phyloP scores from a whole-genome alignment of 2,888 invertebrate genomes.

The Leucophenga maculata region DNA sequence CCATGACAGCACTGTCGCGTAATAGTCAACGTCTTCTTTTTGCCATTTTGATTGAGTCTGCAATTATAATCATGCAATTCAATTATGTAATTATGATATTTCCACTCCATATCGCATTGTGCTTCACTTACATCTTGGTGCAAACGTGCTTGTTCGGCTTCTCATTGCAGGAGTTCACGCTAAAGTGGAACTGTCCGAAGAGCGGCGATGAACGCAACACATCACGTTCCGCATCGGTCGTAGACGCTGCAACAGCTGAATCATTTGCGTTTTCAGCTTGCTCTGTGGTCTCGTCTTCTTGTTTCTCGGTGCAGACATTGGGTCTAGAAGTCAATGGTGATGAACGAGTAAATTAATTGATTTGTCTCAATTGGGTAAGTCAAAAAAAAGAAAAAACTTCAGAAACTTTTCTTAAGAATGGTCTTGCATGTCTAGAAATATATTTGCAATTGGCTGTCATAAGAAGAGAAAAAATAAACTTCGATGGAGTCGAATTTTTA shows the following conservation, averaged over 20 bases:
- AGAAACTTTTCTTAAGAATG: not conserved
- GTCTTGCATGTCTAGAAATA: too few species aligned
- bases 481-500: too few species aligned
- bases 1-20: constrained; percentile 82
- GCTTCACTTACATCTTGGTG: constrained; percentile 71
- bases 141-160: constrained; percentile 71
- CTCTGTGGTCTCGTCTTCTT: constrained; percentile 68
- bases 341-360: too few species aligned
- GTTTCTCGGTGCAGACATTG: constrained; percentile 78
- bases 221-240: constrained; percentile 46
- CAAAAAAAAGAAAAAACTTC: constrained; percentile 2
- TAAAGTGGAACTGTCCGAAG: constrained; percentile 69
- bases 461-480: too few species aligned
- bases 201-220: constrained; percentile 52
- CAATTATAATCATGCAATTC: constrained; percentile 10
- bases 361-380: not conserved
- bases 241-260: constrained; percentile 45
- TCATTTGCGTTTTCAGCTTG: constrained; percentile 45
- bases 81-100: constrained; percentile 18
- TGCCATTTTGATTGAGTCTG: constrained; percentile 76
- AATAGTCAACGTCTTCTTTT: constrained; percentile 77
- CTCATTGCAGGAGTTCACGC: constrained; percentile 71
- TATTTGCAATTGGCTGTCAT: too few species aligned
- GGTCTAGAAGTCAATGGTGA: constrained; percentile 68
- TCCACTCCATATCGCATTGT: constrained; percentile 2